These are phyloP conservation scores for Halichoerus grypus DNA, from an alignment of 2,113 vertebrate genomes.

Conservation along the genomic window DNA sequence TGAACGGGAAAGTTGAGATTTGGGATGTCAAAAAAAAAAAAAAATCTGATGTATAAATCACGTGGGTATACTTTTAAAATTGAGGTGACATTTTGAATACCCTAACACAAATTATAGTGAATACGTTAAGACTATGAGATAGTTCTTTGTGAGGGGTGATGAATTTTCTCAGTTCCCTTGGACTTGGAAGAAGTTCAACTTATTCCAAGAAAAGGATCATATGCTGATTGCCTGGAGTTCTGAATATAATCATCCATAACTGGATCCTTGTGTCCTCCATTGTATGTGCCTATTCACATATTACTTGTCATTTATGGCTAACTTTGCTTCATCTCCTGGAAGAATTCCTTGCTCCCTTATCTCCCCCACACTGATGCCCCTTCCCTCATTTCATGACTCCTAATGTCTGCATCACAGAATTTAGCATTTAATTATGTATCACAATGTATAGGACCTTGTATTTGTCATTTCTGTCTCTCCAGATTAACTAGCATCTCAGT, in stretches of 20 bases:
- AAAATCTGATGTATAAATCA: constrained; percentile 24
- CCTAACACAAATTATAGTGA: not conserved
- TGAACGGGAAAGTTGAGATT: not conserved
- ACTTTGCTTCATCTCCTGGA: not conserved
- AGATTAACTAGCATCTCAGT: not conserved
- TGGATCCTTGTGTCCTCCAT: not conserved
- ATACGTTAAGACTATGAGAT: not conserved
- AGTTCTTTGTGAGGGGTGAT: not conserved
- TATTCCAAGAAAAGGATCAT: not conserved
- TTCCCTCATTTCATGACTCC: not conserved
- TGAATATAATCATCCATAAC: not conserved
- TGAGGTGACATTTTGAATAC: not conserved
- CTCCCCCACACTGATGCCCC: not conserved
- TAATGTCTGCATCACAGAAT: not conserved
- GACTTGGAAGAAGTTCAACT: not conserved
- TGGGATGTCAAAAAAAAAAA: not conserved
- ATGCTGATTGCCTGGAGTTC: not conserved
- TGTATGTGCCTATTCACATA: not conserved
- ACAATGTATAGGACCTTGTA: not conserved
- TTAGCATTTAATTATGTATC: not conserved
- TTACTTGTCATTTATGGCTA: not conserved
- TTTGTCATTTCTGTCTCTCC: not conserved
- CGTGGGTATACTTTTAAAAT: constrained; percentile 16
- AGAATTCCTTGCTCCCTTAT: not conserved
- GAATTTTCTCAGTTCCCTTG: not conserved